Evolutionary conservation across 2,888 invertebrate species (phyloP).

Genomic region (Tachina fera): DNA sequence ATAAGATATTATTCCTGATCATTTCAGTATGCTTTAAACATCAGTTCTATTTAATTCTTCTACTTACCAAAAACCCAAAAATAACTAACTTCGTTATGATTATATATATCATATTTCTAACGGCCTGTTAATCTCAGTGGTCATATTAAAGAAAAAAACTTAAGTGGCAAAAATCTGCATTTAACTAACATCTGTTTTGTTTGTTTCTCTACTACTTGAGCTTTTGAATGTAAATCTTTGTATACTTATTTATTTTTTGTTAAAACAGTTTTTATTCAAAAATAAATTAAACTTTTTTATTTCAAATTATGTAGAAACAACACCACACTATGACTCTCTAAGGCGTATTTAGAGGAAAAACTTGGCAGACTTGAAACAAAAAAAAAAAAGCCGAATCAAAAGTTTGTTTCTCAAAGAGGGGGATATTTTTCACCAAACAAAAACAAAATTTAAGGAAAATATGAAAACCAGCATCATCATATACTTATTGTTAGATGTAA

Average conservation of each 20-base stretch:
- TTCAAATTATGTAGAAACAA: conserved; percentile 34
- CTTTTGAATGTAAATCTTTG: conserved; percentile 8
- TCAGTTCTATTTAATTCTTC: background rate
- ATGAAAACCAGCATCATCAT: conserved; percentile 25
- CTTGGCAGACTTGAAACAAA: conserved; percentile 63
- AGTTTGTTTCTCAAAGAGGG: conserved; percentile 47
- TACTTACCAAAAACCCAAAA: background rate
- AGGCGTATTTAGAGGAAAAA: conserved; percentile 67
- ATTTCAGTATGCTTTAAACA: background rate
- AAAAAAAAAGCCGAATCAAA: conserved; percentile 44
- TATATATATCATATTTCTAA: conserved; percentile 33
- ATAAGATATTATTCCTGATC: background rate
- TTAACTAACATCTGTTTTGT: conserved; percentile 64
- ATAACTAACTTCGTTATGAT: conserved; percentile 36
- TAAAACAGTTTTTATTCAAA: conserved; percentile 5
- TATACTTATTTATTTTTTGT: background rate
- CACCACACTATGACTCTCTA: conserved; percentile 64
- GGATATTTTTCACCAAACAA: background rate
- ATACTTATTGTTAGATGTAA: background rate
- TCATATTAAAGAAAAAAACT: conserved; percentile 51
- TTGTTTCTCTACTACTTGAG: conserved; percentile 57
- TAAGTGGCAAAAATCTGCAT: conserved; percentile 54
- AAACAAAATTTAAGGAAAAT: conserved; percentile 30
- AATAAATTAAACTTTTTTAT: conserved; percentile 38
- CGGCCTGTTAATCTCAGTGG: conserved; percentile 62